Evolutionary conservation across 2,113 vertebrate genomes (phyloP).

Genomic region (Nymphicus hollandicus): DNA sequence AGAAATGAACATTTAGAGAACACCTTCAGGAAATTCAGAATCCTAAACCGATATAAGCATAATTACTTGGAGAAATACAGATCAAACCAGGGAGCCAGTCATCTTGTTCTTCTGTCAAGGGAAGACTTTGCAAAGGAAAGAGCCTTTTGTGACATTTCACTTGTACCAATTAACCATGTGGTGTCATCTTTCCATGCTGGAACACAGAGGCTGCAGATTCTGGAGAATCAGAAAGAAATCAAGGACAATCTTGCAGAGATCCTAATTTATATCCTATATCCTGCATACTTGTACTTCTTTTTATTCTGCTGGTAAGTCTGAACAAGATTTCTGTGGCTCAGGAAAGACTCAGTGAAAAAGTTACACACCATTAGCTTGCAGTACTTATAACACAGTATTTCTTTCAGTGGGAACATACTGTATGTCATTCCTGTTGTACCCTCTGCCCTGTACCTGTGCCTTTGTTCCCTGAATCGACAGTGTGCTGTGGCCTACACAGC

Average conservation of each 20-base stretch:
- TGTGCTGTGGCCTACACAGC: neutral
- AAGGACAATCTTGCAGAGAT: neutral
- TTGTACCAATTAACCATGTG: neutral
- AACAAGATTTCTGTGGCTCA: neutral
- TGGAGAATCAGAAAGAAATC: neutral
- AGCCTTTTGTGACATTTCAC: neutral
- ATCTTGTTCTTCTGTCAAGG: neutral
- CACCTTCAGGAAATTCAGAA: slow-evolving; percentile 7
- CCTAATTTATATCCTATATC: neutral
- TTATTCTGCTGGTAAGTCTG: neutral
- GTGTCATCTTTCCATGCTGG: neutral
- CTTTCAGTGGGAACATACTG: neutral
- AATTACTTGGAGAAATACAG: neutral
- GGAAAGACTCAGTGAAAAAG: neutral
- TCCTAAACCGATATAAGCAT: neutral
- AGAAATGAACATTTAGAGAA: neutral
- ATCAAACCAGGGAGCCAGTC: neutral
- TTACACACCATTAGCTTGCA: neutral
- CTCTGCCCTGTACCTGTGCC: neutral
- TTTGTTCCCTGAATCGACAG: neutral
- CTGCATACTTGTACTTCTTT: neutral
- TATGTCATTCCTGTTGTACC: neutral
- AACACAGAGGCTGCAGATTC: neutral
- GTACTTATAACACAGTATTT: neutral
- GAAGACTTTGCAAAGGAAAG: neutral